Evolutionary conservation across 2,113 vertebrate species (phyloP).

Genomic region (Scartelaos histophorus): DNA sequence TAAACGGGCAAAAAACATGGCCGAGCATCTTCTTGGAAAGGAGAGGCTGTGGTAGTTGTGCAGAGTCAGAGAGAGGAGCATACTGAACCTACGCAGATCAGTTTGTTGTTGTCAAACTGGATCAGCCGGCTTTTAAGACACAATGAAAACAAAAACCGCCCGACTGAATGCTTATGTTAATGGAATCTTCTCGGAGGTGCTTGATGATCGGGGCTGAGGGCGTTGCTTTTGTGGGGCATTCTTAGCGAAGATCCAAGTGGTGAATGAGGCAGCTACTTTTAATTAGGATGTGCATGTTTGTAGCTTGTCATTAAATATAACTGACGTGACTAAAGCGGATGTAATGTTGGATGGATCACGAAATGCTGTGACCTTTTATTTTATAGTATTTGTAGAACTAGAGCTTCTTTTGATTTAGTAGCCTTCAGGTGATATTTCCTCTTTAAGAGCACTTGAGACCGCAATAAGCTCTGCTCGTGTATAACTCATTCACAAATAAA

Average conservation of each 20-base stretch:
- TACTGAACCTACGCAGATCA: not conserved
- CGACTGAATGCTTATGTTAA: slow-evolving; percentile 31
- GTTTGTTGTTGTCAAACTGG: slow-evolving; percentile 37
- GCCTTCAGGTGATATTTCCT: not conserved
- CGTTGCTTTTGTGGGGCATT: slow-evolving; percentile 3
- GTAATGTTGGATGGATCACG: not conserved
- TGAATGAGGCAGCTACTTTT: not conserved
- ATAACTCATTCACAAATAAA: not conserved
- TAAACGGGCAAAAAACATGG: not conserved
- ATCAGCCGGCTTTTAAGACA: slow-evolving; percentile 32
- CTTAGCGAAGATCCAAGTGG: slow-evolving; percentile 6
- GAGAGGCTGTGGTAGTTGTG: not conserved
- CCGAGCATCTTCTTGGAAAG: not conserved
- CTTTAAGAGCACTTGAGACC: slow-evolving; percentile 20
- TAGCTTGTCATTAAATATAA: slow-evolving; percentile 7
- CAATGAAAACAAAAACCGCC: slow-evolving; percentile 27
- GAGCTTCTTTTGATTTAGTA: not conserved
- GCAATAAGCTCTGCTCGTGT: not conserved
- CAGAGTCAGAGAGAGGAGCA: not conserved
- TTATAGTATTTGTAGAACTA: not conserved
- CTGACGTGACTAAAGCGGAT: not conserved
- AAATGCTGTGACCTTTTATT: not conserved
- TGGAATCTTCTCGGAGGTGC: slow-evolving; percentile 3
- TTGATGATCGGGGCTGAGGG: not conserved
- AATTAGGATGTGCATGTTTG: not conserved